These are phyloP conservation scores for Cuniculus paca DNA, from an alignment of 2,797 vertebrate species.

Conservation along the genomic window DNA sequence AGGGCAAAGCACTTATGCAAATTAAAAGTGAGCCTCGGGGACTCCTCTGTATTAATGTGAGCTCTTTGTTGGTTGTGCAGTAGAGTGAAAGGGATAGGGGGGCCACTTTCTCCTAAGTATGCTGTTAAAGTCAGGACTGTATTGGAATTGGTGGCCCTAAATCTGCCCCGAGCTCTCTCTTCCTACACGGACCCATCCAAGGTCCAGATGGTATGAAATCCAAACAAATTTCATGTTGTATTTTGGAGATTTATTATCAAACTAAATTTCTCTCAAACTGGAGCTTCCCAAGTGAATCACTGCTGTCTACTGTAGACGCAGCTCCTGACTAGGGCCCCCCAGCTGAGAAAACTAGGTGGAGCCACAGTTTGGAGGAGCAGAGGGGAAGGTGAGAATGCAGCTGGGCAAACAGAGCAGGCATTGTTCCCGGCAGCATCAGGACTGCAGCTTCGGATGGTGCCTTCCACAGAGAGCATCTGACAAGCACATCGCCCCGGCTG, in stretches of 20 bases:
- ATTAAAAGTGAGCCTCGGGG: neutral
- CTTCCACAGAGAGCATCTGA: conserved; percentile 54
- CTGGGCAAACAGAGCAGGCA: conserved; percentile 82
- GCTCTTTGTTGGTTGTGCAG: neutral
- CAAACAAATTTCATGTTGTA: neutral
- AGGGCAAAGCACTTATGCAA: neutral
- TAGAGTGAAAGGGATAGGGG: neutral
- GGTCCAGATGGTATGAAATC: neutral
- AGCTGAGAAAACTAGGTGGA: conserved; percentile 46
- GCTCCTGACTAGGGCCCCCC: neutral
- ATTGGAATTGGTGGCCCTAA: neutral
- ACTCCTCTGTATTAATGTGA: neutral
- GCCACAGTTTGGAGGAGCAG: neutral
- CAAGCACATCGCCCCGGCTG: neutral
- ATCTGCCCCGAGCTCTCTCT: neutral
- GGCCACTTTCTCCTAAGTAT: neutral
- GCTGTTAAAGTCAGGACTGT: neutral
- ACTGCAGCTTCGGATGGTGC: conserved; percentile 28
- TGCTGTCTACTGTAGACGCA: neutral
- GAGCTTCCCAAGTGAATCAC: neutral
- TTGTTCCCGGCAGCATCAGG: conserved; percentile 55
- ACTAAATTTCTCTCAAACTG: conserved; percentile 36
- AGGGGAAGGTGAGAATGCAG: conserved; percentile 76
- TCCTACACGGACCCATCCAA: neutral
- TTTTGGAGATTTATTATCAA: neutral